Evolutionary conservation across 2,113 vertebrate species (phyloP).

Genomic region (Baryphthengus martii): DNA sequence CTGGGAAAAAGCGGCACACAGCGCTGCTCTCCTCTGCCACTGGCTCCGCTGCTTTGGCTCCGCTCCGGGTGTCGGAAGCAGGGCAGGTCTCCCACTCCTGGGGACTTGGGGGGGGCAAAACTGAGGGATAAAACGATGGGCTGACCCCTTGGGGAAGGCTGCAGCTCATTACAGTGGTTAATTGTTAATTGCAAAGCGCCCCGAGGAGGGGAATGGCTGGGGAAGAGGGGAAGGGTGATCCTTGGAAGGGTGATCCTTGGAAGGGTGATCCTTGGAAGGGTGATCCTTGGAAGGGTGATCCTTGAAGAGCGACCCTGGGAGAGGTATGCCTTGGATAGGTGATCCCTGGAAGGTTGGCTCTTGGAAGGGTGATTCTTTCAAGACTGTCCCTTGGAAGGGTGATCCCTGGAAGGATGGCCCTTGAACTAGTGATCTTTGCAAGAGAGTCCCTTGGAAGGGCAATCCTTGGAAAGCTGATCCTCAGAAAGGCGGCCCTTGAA

Average conservation of each 20-base stretch:
- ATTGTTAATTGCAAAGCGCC: rapidly evolving
- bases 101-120: background rate
- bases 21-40: background rate
- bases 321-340: background rate
- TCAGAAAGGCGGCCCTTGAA: background rate
- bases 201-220: background rate
- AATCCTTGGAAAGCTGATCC: background rate
- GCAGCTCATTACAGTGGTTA: rapidly evolving
- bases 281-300: background rate
- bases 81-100: rapidly evolving
- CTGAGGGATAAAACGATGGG: background rate
- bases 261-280: too few species aligned
- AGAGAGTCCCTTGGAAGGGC: background rate
- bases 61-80: rapidly evolving
- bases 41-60: background rate
- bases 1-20: background rate
- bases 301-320: background rate
- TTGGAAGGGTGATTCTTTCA: background rate
- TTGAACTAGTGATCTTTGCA: too few species aligned
- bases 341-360: background rate
- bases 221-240: background rate
- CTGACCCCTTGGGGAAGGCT: background rate
- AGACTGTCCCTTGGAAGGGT: background rate
- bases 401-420: background rate
- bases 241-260: background rate